phyloP scores from a whole-genome alignment of 2,888 invertebrate species.

The Ormyrus thymus region DNA sequence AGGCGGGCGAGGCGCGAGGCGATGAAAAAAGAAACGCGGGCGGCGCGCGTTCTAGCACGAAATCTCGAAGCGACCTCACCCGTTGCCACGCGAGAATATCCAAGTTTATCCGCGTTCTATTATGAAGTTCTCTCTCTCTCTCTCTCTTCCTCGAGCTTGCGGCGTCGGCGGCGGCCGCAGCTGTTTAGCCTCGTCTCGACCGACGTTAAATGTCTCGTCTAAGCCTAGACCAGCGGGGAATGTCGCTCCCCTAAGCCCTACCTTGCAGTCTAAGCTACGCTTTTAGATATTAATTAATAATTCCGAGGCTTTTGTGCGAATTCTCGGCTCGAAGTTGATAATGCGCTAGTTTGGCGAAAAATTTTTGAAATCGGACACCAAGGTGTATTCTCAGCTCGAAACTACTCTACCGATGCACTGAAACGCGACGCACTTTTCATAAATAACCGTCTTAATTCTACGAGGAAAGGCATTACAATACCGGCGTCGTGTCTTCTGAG shows the following conservation, averaged over 20 bases:
- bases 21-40: background rate
- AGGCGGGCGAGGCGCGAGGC: too few species aligned
- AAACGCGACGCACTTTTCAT: too few species aligned
- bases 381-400: too few species aligned
- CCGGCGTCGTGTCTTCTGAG: conserved; percentile 1
- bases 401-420: too few species aligned
- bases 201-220: conserved; percentile 53
- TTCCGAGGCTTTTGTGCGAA: too few species aligned
- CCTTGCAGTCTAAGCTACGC: background rate
- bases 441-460: too few species aligned
- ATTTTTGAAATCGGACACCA: too few species aligned
- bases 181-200: conserved; percentile 61
- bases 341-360: too few species aligned
- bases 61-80: conserved; percentile 40
- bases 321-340: too few species aligned
- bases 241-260: conserved; percentile 8
- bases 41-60: conserved; percentile 5
- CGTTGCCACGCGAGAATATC: conserved; percentile 50
- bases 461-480: too few species aligned
- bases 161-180: conserved; percentile 50
- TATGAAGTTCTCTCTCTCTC: conserved; percentile 57
- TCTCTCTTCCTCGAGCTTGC: conserved; percentile 37
- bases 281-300: too few species aligned
- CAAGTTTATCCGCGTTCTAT: conserved; percentile 62
- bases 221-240: conserved; percentile 43